Percentiles rank a stretch among this genome's conserved stretches.
These are phyloP conservation scores for Eugnorisma glareosa DNA, from an alignment of 2,888 invertebrate species.

Conservation along the genomic window DNA sequence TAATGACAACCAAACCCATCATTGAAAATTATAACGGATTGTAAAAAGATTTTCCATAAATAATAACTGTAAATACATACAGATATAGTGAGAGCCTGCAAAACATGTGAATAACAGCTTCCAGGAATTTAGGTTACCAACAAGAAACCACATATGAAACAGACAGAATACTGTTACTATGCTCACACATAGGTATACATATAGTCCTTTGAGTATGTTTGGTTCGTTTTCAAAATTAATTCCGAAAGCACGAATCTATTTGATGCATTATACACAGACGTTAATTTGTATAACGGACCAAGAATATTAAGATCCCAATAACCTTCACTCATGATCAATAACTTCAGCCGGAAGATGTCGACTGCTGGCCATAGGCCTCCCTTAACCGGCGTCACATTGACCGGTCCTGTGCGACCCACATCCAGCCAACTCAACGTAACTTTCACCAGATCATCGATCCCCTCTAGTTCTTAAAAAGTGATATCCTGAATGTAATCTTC, in stretches of 20 bases:
- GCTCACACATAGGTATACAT: neutral
- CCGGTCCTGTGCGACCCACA: neutral
- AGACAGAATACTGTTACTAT: neutral
- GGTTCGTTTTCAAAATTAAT: neutral
- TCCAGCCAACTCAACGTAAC: no score
- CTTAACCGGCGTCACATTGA: neutral
- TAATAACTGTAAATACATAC: neutral
- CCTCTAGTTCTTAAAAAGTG: neutral
- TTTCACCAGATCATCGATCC: neutral
- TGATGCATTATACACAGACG: neutral
- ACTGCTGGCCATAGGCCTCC: neutral
- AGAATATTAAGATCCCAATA: no score
- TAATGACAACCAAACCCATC: neutral
- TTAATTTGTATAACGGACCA: neutral
- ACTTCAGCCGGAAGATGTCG: neutral
- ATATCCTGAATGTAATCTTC: neutral
- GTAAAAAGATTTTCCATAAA: neutral
- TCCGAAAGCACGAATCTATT: neutral
- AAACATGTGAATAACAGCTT: neutral
- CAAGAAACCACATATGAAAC: neutral
- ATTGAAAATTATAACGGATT: constrained; percentile 4
- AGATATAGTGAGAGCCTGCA: neutral
- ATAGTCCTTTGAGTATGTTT: neutral
- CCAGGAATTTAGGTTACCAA: neutral
- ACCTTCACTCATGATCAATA: neutral